A percentile compares a stretch with the other conserved stretches of the same genome.
phyloP scores from a whole-genome alignment of 2,888 invertebrate genomes.

The Monochamus alternatus region DNA sequence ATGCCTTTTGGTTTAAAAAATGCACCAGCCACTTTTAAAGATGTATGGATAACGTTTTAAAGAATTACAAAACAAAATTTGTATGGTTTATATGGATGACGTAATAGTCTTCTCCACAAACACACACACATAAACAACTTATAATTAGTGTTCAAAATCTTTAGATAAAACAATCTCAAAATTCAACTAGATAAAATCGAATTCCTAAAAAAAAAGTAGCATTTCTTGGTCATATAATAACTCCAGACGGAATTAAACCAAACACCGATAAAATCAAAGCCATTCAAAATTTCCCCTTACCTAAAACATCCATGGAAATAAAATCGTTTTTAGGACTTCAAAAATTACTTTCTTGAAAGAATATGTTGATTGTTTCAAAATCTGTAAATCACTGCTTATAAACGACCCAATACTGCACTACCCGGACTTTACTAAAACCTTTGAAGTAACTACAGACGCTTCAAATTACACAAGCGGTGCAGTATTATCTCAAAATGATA shows the following conservation, averaged over 20 bases:
- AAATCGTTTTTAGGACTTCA: slow-evolving; percentile 32
- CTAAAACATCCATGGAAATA: slow-evolving; percentile 34
- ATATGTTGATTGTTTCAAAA: background rate
- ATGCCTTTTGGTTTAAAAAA: slow-evolving; percentile 56
- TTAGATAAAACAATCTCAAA: background rate
- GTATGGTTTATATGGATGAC: slow-evolving; percentile 52
- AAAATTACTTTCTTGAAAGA: background rate
- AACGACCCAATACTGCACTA: background rate
- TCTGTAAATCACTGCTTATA: background rate
- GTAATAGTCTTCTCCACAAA: slow-evolving; percentile 38
- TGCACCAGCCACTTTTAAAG: slow-evolving; percentile 51
- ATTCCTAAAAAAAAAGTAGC: slow-evolving; percentile 34
- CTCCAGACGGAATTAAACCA: slow-evolving; percentile 40
- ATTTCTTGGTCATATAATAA: slow-evolving; percentile 41
- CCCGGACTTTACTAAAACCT: background rate
- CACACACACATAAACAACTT: slow-evolving; percentile 30
- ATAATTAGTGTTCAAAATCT: slow-evolving; percentile 22
- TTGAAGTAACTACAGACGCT: slow-evolving; percentile 10
- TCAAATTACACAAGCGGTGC: slow-evolving; percentile 1
- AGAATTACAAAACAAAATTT: slow-evolving; percentile 40
- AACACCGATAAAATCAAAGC: slow-evolving; percentile 15
- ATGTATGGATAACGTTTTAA: slow-evolving; percentile 49
- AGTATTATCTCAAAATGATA: slow-evolving; percentile 26
- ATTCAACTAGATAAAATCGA: slow-evolving; percentile 10
- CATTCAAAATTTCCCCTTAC: slow-evolving; percentile 23